Base-by-base conservation (phyloP, 2,888 invertebrate species). In the Antitype chi region DNA sequence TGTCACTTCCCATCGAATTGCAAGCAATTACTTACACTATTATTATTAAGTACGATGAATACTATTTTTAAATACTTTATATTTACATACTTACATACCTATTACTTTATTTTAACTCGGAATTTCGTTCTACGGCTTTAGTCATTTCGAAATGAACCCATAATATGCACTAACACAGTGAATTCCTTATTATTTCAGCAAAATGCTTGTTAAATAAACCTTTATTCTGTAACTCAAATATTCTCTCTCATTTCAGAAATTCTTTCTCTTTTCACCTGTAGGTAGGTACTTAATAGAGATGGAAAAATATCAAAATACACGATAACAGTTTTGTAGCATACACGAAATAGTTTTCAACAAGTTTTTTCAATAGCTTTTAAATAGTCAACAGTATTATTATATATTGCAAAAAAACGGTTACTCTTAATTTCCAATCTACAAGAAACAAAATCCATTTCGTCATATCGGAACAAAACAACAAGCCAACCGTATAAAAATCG, bases 401-500 rank as follows among this genome's bases (percentile, higher is more conserved):
- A 2, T 28, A 11, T 28, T 23, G 0, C 0, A n/a, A 63, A 53
- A 47, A 64, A 23, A 52, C 0, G 5, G 1, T 9, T 2, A 7
- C 2, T 25, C 64, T 73, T 43, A 73, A 8, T 55, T 53, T 81
- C 25, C 25, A 8, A 49, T 55, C n/a, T 38, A 81, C 15, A 9
- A 49, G 13, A 32, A 75, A 32, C 13, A 62, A 62, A 57, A 43
- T 59, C 6, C 25, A 53, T 68, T 76, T 76, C 20, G 11, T 28
- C 25, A 64, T 28, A n/a, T 13, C 15, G 0, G 43, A 43, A 78
- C 68, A 59, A 72, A 80, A 78, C 64, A 55, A 53, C n/a, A 64
- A 78, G 8, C 13, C 28, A 63, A 63, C 32, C 17, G 52, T 82
- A 62, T 47, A 47, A 28, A 82, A 70, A 71, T 43, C 25, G 57